Evolutionary conservation across 2,888 invertebrate species (phyloP).

Genomic region (Acanthoscelides obtectus): DNA sequence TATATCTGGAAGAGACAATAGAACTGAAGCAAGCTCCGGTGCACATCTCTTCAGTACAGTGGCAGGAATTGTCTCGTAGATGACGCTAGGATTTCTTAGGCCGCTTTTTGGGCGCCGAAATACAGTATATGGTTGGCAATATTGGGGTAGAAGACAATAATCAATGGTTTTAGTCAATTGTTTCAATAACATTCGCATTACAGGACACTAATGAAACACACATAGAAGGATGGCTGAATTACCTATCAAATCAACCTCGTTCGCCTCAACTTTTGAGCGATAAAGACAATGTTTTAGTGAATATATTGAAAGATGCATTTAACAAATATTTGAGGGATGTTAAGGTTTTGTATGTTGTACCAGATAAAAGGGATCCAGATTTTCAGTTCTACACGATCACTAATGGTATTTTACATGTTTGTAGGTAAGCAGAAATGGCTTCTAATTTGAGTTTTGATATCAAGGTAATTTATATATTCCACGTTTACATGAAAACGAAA

Average conservation of each 20-base stretch:
- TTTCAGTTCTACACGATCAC: conserved; percentile 85
- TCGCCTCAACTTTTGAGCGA: conserved; percentile 68
- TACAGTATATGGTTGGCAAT: too few relatives aligned
- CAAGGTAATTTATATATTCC: too few relatives aligned
- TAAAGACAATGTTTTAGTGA: conserved; percentile 63
- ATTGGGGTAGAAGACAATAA: too few relatives aligned
- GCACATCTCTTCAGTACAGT: too few relatives aligned
- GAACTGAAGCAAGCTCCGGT: too few relatives aligned
- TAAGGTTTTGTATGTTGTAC: conserved; percentile 60
- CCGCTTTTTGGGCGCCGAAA: too few relatives aligned
- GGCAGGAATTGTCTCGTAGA: too few relatives aligned
- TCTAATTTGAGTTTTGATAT: neutral
- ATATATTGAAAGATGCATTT: conserved; percentile 66
- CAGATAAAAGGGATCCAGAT: conserved; percentile 88
- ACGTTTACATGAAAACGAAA: too few relatives aligned
- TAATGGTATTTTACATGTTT: conserved; percentile 75
- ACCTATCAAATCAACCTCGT: conserved; percentile 67
- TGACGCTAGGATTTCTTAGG: too few relatives aligned
- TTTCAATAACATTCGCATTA: conserved; percentile 25
- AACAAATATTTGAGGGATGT: conserved; percentile 76
- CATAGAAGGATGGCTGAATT: conserved; percentile 71
- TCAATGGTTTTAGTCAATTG: too few relatives aligned
- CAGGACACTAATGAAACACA: conserved; percentile 73
- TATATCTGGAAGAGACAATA: too few relatives aligned
- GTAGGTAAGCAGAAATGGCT: conserved; percentile 62